These are phyloP conservation scores for Triplophysa rosa DNA, from an alignment of 2,113 vertebrate genomes.

Conservation along the genomic window DNA sequence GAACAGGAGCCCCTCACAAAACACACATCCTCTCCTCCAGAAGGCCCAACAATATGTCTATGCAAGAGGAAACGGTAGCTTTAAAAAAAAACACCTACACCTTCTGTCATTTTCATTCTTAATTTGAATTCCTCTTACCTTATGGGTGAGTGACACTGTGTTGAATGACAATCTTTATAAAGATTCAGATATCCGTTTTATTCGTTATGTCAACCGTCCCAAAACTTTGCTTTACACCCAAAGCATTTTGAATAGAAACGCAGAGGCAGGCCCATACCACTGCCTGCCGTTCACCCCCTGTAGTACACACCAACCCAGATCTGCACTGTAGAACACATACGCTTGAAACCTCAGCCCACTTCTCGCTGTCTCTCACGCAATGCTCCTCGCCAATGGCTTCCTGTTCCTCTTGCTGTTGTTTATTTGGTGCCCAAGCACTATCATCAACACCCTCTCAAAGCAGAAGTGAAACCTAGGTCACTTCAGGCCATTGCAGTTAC, in stretches of 20 bases:
- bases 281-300: neutral
- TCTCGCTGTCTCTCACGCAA: conserved; percentile 55
- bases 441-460: conserved; percentile 31
- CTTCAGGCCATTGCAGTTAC: conserved; percentile 8
- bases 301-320: conserved; percentile 12
- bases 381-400: conserved; percentile 44
- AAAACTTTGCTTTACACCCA: neutral
- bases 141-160: neutral
- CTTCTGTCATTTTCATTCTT: conserved; percentile 13
- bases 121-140: conserved; percentile 9
- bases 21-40: conserved; percentile 26
- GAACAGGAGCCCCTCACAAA: conserved; percentile 30
- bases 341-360: conserved; percentile 48
- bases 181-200: conserved; percentile 9
- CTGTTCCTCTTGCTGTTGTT: conserved; percentile 53
- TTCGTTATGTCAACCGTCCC: neutral
- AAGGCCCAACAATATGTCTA: neutral
- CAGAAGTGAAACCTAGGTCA: conserved; percentile 50
- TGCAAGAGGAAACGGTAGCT: conserved; percentile 13
- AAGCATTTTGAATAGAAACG: neutral
- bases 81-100: neutral
- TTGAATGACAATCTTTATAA: neutral
- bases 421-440: conserved; percentile 45
- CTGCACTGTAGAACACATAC: conserved; percentile 19
- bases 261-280: neutral